These are phyloP conservation scores for Cyprinodon variegatus DNA, from an alignment of 2,113 vertebrate species.

Conservation along the genomic window DNA sequence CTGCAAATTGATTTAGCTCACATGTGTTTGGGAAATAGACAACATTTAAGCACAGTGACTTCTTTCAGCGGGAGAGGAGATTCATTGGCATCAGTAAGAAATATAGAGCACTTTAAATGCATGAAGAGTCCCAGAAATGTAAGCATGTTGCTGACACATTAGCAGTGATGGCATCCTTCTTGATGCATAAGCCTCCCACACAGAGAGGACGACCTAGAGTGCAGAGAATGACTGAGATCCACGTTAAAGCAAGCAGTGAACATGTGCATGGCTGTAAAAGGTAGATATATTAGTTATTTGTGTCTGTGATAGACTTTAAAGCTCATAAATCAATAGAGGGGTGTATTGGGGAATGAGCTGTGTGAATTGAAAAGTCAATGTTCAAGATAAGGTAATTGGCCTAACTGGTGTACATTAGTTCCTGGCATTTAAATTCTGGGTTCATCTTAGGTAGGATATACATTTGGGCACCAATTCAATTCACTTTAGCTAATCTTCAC, in stretches of 20 bases:
- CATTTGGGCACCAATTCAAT: not conserved
- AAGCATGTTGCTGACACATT: constrained; percentile 30
- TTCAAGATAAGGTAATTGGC: constrained; percentile 6
- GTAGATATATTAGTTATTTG: not conserved
- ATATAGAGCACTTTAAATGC: constrained; percentile 52
- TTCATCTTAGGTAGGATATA: not conserved
- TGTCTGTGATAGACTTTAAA: not conserved
- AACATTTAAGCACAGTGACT: constrained; percentile 33
- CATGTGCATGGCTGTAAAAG: not conserved
- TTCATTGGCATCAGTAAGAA: constrained; percentile 19
- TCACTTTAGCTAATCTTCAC: too few species aligned
- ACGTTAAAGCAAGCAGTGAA: not conserved
- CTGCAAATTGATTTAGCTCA: constrained; percentile 18
- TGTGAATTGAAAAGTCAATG: constrained; percentile 6
- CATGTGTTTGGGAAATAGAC: not conserved
- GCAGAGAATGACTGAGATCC: not conserved
- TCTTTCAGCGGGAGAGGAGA: constrained; percentile 34
- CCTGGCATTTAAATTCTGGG: not conserved
- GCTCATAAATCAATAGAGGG: constrained; percentile 12
- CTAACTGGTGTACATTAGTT: not conserved
- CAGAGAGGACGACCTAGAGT: constrained; percentile 16
- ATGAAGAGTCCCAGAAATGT: constrained; percentile 40
- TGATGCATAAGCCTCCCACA: constrained; percentile 34
- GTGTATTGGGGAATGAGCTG: not conserved
- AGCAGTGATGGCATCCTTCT: constrained; percentile 35